A percentile compares a stretch with the other conserved stretches of the same genome.
Conservation (phyloP, 2,888 invertebrate genomes). For the Ecliptopera silaceata region DNA sequence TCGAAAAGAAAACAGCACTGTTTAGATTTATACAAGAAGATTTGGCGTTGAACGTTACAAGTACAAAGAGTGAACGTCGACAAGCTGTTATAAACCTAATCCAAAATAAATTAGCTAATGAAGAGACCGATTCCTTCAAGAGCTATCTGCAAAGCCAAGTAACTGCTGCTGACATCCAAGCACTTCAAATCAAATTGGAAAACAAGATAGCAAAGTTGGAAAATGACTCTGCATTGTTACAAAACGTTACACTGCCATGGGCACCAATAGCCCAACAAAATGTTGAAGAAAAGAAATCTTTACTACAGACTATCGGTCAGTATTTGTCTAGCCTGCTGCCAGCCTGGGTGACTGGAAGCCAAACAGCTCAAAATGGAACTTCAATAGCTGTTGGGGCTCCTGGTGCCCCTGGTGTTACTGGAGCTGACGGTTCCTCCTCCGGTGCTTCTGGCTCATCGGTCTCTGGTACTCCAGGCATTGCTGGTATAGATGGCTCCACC, state of each 20-base stretch:
- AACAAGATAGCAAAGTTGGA: conserved; percentile 64
- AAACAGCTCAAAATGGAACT: conserved; percentile 20
- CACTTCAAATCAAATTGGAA: conserved; percentile 56
- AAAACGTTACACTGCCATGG: conserved; percentile 60
- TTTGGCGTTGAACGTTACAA: conserved; percentile 60
- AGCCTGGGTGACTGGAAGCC: conserved; percentile 54
- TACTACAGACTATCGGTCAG: conserved; percentile 59
- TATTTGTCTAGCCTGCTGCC: conserved; percentile 63
- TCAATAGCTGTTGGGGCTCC: conserved; percentile 7
- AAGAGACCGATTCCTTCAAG: conserved; percentile 52
- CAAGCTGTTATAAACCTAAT: conserved; percentile 64
- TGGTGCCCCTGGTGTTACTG: background rate
- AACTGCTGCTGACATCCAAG: conserved; percentile 59
- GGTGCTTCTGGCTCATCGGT: conserved; percentile 1
- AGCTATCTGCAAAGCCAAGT: conserved; percentile 59
- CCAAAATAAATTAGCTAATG: conserved; percentile 55
- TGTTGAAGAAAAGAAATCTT: conserved; percentile 59
- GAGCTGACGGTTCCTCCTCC: conserved; percentile 3
- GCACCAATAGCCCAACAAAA: conserved; percentile 52
- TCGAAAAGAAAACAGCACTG: conserved; percentile 61
- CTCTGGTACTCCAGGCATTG: background rate
- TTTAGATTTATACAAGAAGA: conserved; percentile 63
- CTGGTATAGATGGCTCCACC: background rate
- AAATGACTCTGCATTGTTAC: conserved; percentile 60
- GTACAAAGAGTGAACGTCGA: conserved; percentile 65